Conservation (phyloP, 2,113 vertebrate genomes). For the Paramisgurnus dabryanus region DNA sequence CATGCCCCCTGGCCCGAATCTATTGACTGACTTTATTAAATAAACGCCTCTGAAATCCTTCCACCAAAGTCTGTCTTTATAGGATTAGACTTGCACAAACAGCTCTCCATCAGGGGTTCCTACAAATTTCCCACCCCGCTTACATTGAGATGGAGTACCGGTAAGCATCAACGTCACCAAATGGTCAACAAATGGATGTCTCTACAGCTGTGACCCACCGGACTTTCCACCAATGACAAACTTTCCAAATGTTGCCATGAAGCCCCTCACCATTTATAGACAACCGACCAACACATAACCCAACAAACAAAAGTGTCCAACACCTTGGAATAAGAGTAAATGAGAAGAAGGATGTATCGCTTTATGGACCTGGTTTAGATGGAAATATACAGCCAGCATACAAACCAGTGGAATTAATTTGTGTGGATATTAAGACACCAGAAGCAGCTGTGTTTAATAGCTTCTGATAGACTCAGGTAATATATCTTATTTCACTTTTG, state of each 20-base stretch:
- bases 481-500: background rate
- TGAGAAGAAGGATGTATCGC: background rate
- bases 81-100: conserved; percentile 76
- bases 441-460: background rate
- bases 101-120: conserved; percentile 57
- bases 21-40: conserved; percentile 73
- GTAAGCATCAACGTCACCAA: conserved; percentile 49
- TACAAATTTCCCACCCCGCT: conserved; percentile 8
- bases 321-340: background rate
- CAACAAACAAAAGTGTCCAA: conserved; percentile 26
- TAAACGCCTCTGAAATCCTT: conserved; percentile 67
- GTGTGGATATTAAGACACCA: background rate
- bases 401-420: background rate
- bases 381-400: conserved; percentile 1
- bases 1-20: conserved; percentile 55
- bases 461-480: conserved; percentile 29
- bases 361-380: conserved; percentile 4
- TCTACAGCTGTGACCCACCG: conserved; percentile 69
- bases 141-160: conserved; percentile 40
- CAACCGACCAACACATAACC: conserved; percentile 23
- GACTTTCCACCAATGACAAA: conserved; percentile 67
- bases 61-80: conserved; percentile 69
- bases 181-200: conserved; percentile 63
- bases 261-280: conserved; percentile 67
- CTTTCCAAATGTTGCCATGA: conserved; percentile 67